These are phyloP conservation scores for Batillaria attramentaria DNA, from an alignment of 1,140 invertebrate genomes.

Conservation along the genomic window DNA sequence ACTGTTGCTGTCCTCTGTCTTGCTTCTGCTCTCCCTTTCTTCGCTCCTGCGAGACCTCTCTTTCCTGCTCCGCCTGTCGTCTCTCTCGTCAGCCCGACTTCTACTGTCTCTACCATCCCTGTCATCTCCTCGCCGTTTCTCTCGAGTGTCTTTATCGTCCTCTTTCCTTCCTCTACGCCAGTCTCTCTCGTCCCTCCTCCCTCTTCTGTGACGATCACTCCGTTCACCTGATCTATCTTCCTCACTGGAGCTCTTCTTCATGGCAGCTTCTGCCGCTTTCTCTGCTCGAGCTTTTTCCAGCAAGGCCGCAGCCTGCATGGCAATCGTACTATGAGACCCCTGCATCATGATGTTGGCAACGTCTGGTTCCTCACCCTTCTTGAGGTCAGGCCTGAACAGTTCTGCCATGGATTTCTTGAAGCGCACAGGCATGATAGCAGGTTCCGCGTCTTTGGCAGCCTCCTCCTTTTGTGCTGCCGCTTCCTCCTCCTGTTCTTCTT, in stretches of 20 bases:
- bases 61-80: too few relatives aligned
- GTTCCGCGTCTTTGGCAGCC: neutral
- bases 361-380: neutral
- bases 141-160: constrained; percentile 32
- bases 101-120: constrained; percentile 21
- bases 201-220: neutral
- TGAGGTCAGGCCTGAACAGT: constrained; percentile 32
- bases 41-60: constrained; percentile 23
- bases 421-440: constrained; percentile 1
- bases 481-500: constrained; percentile 33
- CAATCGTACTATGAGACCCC: neutral
- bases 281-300: neutral
- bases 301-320: neutral
- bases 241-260: constrained; percentile 11
- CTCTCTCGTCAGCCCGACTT: constrained; percentile 28
- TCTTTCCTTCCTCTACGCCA: constrained; percentile 34
- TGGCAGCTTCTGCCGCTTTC: neutral
- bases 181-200: constrained; percentile 22
- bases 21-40: constrained; percentile 14
- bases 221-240: constrained; percentile 14
- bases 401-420: constrained; percentile 31
- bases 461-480: constrained; percentile 21
- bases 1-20: constrained; percentile 1
- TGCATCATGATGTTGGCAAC: constrained; percentile 19
- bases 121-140: constrained; percentile 23